Percentiles rank a stretch among this genome's conserved stretches.
phyloP scores from a whole-genome alignment of 1,140 invertebrate species.

The Lutraria rhynchaena region DNA sequence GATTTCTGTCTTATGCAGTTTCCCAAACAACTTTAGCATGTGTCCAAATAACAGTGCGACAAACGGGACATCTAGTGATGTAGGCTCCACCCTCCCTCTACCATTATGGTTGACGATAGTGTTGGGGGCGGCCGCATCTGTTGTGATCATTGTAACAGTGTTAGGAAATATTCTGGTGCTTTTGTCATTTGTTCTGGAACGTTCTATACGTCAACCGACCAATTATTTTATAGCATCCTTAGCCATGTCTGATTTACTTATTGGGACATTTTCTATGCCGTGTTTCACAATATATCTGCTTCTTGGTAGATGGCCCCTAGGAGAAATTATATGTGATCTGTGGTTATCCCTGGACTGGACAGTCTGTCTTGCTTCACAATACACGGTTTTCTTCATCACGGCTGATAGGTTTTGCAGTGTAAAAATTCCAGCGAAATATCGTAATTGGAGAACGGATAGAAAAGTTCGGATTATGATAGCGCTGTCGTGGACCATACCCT shows the following conservation, averaged over 20 bases:
- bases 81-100: constrained; percentile 87
- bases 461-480: constrained; percentile 94
- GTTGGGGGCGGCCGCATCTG: constrained; percentile 93
- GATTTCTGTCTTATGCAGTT: too few relatives aligned
- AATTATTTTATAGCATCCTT: constrained; percentile 99
- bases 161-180: constrained; percentile 98
- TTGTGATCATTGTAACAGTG: constrained; percentile 76
- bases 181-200: constrained; percentile 97
- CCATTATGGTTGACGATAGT: constrained; percentile 94
- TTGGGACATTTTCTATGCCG: constrained; percentile 94
- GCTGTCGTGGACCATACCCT: constrained; percentile 97
- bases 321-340: constrained; percentile 97
- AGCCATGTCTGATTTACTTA: constrained; percentile 98
- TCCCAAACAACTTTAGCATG: too few relatives aligned
- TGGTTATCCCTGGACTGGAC: constrained; percentile 99
- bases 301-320: constrained; percentile 96
- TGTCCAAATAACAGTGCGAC: too few relatives aligned
- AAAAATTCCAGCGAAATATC: constrained; percentile 98
- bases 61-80: constrained; percentile 1
- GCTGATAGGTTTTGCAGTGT: constrained; percentile 99
- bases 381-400: constrained; percentile 99
- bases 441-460: constrained; percentile 97
- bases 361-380: constrained; percentile 99
- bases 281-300: constrained; percentile 98
- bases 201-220: constrained; percentile 98